Base-by-base conservation (phyloP, 1,140 invertebrate species). In the Papilio helenus region DNA sequence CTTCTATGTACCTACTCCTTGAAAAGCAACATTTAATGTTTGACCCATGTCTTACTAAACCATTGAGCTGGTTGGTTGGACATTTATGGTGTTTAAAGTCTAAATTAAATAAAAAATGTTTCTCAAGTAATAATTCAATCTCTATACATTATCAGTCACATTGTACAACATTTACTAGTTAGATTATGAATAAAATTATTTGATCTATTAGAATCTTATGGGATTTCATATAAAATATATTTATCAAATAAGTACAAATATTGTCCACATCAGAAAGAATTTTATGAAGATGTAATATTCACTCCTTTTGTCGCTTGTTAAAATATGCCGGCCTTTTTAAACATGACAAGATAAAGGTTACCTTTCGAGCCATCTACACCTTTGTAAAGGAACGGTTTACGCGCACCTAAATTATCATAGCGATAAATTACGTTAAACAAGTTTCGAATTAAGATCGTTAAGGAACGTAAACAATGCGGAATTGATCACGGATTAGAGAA, bases 381-480 rank as follows among this genome's bases (percentile, higher is more conserved):
- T 26, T 26, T 14, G 58, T 65, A 26, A 65, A 65, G 29, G 20
- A 10, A 2, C 20, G 20, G 8, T 20, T 72, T 20, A 46, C 16
- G 26, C 23, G 12, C 3, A 46, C 12, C 18, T 61, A 44, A 76
- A 61, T 61, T 61, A 76, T 76, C 18, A 42, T 76, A 76, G 61
- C 74, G 26, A 58, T 29, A 39, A 76, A 29, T 34, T 39, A 34
- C 34, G 10, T 46, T 3, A 42, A 18, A 23, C 55, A 77, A 65
- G 76, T 65, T 74, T 77, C 76, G 76, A 77, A 65, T 26, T n/a
- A 65, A 26, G 58, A 77, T 44, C 76, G 76, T 77, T 77, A 76
- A n/a, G 18, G 20, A 77, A 77, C 76, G 76, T 77, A 77, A 77
- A 77, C 76, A 77, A 65, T 77, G 55, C 26, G 18, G 10, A 20